Evolutionary conservation across 2,113 vertebrate species (phyloP).

Genomic region (Sinocyclocheilus anophthalmus): DNA sequence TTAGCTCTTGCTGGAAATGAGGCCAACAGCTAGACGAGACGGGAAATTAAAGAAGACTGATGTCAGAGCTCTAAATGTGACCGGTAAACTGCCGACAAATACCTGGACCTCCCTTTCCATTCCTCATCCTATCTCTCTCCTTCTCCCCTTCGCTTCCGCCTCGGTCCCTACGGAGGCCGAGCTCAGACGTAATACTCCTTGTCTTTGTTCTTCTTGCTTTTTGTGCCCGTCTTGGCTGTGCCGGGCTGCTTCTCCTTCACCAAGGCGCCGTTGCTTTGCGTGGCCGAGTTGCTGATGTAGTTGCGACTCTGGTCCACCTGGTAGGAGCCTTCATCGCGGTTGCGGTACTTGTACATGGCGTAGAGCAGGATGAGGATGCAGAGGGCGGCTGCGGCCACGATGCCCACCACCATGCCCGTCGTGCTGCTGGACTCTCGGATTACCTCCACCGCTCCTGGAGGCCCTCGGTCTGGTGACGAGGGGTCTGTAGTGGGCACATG

Average conservation of each 20-base stretch:
- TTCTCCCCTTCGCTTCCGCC: constrained; percentile 62
- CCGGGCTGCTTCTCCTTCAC: constrained; percentile 87
- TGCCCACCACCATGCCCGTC: constrained; percentile 95
- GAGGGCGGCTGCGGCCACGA: constrained; percentile 90
- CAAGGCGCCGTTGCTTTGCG: constrained; percentile 86
- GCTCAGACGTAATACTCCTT: constrained; percentile 95
- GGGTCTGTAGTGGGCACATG: constrained; percentile 89
- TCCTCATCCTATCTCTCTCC: constrained; percentile 54
- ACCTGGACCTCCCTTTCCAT: constrained; percentile 27
- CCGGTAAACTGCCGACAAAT: constrained; percentile 23
- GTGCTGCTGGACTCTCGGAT: constrained; percentile 92
- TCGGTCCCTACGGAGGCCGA: constrained; percentile 55
- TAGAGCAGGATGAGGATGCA: constrained; percentile 96
- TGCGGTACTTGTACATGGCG: constrained; percentile 97
- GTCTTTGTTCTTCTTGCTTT: constrained; percentile 95
- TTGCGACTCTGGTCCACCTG: constrained; percentile 94
- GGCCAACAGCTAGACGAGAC: neutral
- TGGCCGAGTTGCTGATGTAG: constrained; percentile 94
- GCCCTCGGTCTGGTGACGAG: constrained; percentile 83
- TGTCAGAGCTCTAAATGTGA: constrained; percentile 29
- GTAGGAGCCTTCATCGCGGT: constrained; percentile 93
- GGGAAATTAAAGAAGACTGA: constrained; percentile 17
- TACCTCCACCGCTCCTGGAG: constrained; percentile 88
- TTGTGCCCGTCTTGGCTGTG: constrained; percentile 85
- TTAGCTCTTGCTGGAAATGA: neutral